Conservation (phyloP, 2,888 invertebrate species). For the Lasioglossum calceatum region DNA sequence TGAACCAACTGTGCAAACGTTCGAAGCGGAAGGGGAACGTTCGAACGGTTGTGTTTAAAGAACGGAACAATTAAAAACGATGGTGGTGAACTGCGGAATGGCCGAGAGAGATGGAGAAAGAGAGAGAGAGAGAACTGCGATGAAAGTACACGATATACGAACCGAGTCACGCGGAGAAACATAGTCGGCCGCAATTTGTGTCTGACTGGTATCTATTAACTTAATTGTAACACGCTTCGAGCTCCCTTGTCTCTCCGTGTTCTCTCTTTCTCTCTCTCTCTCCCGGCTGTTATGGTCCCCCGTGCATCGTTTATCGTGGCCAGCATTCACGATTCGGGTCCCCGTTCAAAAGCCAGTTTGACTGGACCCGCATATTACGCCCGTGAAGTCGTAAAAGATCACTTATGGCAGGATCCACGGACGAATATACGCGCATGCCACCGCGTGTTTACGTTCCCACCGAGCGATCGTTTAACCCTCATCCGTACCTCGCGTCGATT, state of each 20-base stretch:
- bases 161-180: constrained; percentile 47
- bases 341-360: constrained; percentile 59
- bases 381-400: constrained; percentile 67
- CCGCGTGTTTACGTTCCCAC: constrained; percentile 37
- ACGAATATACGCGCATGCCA: constrained; percentile 8
- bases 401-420: constrained; percentile 42
- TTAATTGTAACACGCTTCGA: constrained; percentile 77
- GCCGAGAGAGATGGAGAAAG: neutral
- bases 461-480: constrained; percentile 34
- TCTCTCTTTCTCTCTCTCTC: neutral
- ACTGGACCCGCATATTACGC: constrained; percentile 65
- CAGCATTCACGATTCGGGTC: constrained; percentile 57
- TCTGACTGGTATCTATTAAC: constrained; percentile 83
- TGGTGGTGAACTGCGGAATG: constrained; percentile 4
- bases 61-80: neutral
- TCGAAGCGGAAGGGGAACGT: neutral
- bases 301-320: constrained; percentile 61
- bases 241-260: constrained; percentile 59
- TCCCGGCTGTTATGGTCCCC: constrained; percentile 4
- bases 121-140: neutral
- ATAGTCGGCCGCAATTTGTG: constrained; percentile 73
- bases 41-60: neutral
- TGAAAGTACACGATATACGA: constrained; percentile 28
- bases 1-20: constrained; percentile 42
- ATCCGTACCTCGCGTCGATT: neutral